Percentiles rank a stretch among this genome's conserved stretches.
phyloP scores from a whole-genome alignment of 2,888 invertebrate species.

The Drosophila flavopinicola region DNA sequence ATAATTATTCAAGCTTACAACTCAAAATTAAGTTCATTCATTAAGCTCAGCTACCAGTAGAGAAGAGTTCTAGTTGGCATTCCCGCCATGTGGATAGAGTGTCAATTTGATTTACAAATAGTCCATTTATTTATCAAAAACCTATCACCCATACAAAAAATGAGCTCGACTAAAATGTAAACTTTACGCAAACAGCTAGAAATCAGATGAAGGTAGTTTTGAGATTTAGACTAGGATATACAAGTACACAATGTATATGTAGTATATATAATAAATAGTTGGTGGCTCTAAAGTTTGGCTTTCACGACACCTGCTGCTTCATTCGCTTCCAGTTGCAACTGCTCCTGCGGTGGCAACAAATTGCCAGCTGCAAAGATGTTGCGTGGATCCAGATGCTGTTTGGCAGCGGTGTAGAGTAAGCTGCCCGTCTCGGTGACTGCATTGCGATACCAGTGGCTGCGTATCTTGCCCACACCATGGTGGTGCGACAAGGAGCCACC shows the following conservation, averaged over 20 bases:
- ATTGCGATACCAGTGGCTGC: constrained; percentile 93
- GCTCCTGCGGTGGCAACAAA: constrained; percentile 83
- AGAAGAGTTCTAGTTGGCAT: no score
- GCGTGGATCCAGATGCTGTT: constrained; percentile 94
- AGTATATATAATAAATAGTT: background rate
- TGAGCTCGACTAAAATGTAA: constrained; percentile 48
- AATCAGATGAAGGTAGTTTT: constrained; percentile 32
- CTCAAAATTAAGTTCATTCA: background rate
- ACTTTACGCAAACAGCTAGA: constrained; percentile 33
- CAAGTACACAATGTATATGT: constrained; percentile 1
- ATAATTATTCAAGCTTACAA: background rate
- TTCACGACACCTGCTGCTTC: constrained; percentile 37
- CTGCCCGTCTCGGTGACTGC: constrained; percentile 94
- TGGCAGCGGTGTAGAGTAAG: constrained; percentile 91
- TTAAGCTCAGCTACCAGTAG: no score
- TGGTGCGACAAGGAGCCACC: constrained; percentile 95
- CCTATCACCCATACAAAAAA: constrained; percentile 66
- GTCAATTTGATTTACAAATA: constrained; percentile 44
- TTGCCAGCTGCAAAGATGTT: constrained; percentile 97
- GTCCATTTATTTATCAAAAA: constrained; percentile 70
- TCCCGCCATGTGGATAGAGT: background rate
- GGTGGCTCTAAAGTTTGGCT: constrained; percentile 71
- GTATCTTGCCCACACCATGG: constrained; percentile 97
- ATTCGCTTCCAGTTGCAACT: constrained; percentile 1
- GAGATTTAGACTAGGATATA: constrained; percentile 55